A percentile compares a stretch with the other conserved stretches of the same genome.
Evolutionary conservation across 92 coral and sea anemone species (phyloP).

Genomic region (Heteractis magnifica): DNA sequence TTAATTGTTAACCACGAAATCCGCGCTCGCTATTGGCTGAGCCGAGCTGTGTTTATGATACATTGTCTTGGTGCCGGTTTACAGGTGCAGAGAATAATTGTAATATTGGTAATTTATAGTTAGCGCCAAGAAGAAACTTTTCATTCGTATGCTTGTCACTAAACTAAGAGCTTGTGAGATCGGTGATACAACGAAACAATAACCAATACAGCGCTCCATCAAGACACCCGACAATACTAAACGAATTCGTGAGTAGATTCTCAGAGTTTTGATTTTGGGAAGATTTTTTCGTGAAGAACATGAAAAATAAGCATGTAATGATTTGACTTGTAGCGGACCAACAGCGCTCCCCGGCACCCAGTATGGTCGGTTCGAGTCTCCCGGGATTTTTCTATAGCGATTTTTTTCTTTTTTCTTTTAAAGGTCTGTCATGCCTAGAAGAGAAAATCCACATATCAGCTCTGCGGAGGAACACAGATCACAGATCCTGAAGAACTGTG

Average conservation of each 20-base stretch:
- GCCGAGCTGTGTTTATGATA: slow-evolving; percentile 69
- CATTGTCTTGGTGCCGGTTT: slow-evolving; percentile 93
- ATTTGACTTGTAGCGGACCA: slow-evolving; percentile 7
- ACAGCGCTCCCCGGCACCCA: slow-evolving; percentile 12
- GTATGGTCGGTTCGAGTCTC: slow-evolving; percentile 20
- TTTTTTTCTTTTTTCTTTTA: slow-evolving; percentile 44
- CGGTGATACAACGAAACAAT: slow-evolving; percentile 12
- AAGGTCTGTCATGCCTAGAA: slow-evolving; percentile 62
- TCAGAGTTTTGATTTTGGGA: not conserved
- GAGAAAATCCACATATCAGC: slow-evolving; percentile 38
- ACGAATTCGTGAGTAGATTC: slow-evolving; percentile 23
- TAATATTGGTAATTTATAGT: slow-evolving; percentile 96
- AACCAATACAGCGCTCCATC: slow-evolving; percentile 10
- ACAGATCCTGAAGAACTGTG: slow-evolving; percentile 52
- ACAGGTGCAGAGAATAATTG: slow-evolving; percentile 83
- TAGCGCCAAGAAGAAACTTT: slow-evolving; percentile 76
- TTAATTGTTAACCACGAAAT: slow-evolving; percentile 82
- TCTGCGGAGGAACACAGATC: slow-evolving; percentile 51
- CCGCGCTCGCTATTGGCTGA: slow-evolving; percentile 70
- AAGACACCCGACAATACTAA: not conserved
- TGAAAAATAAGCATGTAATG: not conserved
- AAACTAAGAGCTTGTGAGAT: slow-evolving; percentile 31
- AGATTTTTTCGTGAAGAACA: slow-evolving; percentile 8
- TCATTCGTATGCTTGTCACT: slow-evolving; percentile 81
- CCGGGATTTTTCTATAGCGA: slow-evolving; percentile 12